phyloP scores from a whole-genome alignment of 2,888 invertebrate genomes.

The Neuroscelio doddi region DNA sequence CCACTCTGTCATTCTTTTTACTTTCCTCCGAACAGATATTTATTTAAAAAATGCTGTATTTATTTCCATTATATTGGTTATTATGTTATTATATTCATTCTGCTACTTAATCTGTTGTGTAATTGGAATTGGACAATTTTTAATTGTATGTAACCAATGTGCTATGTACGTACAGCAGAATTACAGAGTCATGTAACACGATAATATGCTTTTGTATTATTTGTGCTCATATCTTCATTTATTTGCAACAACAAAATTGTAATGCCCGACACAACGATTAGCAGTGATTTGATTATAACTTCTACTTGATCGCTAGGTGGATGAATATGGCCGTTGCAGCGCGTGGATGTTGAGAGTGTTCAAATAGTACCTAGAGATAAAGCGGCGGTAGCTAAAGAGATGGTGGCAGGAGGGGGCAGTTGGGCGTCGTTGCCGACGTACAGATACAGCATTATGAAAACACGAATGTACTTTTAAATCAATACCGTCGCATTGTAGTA shows the following conservation, averaged over 20 bases:
- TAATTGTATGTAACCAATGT: too few relatives aligned
- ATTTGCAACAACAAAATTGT: conserved; percentile 60
- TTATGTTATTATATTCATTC: too few relatives aligned
- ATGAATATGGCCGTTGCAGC: conserved; percentile 36
- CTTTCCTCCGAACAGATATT: too few relatives aligned
- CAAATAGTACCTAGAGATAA: conserved; percentile 45
- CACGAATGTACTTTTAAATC: conserved; percentile 73
- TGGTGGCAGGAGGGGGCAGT: conserved; percentile 52
- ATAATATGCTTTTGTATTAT: too few relatives aligned
- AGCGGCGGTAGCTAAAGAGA: conserved; percentile 44
- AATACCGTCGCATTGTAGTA: conserved; percentile 73
- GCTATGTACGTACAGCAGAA: too few relatives aligned
- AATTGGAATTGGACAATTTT: too few relatives aligned
- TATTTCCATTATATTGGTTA: too few relatives aligned
- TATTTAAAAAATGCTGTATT: too few relatives aligned
- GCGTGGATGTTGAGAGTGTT: conserved; percentile 42
- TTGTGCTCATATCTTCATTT: conserved; percentile 53
- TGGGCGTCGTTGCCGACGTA: conserved; percentile 68
- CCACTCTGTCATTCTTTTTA: too few relatives aligned
- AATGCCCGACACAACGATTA: conserved; percentile 61
- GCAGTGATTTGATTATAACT: too few relatives aligned
- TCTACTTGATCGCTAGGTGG: conserved; percentile 49
- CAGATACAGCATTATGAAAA: conserved; percentile 73
- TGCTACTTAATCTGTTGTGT: too few relatives aligned
- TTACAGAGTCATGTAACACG: too few relatives aligned